Evolutionary conservation across 64 coral and sea anemone genomes (phyloP).

Genomic region (Montipora efflorescens): DNA sequence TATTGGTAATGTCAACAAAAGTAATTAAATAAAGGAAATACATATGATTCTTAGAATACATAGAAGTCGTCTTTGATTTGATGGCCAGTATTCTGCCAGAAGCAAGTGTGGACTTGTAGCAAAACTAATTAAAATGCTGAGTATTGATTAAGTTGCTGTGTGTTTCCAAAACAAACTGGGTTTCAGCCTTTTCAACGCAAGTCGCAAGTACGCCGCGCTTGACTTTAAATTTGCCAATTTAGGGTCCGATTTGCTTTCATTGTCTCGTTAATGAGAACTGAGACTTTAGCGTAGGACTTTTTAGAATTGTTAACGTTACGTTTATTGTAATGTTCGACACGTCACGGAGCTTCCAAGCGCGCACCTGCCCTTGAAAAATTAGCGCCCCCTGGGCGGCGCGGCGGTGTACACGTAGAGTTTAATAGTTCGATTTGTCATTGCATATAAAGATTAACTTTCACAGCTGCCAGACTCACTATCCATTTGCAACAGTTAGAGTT

Average conservation of each 20-base stretch:
- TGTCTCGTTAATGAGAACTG: conserved; percentile 19
- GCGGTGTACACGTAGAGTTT: conserved; percentile 18
- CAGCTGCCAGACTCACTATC: conserved; percentile 44
- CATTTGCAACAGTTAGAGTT: not conserved
- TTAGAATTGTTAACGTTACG: conserved; percentile 60
- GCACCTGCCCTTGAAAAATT: conserved; percentile 23
- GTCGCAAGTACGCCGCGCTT: conserved; percentile 3
- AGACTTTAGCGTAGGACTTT: not conserved
- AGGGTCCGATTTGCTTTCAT: conserved; percentile 28
- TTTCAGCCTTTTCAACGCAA: not conserved
- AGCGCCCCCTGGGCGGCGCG: conserved; percentile 37
- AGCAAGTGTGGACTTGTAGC: not conserved
- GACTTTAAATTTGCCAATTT: conserved; percentile 3
- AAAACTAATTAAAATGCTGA: conserved; percentile 53
- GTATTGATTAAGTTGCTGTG: conserved; percentile 27
- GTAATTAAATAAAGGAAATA: conserved; percentile 34
- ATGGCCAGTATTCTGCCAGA: conserved; percentile 35
- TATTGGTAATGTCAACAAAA: conserved; percentile 40
- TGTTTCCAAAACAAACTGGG: conserved; percentile 24
- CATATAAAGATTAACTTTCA: conserved; percentile 47
- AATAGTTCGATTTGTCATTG: not conserved
- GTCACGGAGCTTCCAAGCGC: conserved; percentile 30
- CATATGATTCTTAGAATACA: conserved; percentile 41
- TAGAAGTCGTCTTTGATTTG: not conserved
- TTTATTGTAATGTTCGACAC: conserved; percentile 49